Evolutionary conservation across 2,888 invertebrate genomes (phyloP).

Genomic region (Actias luna): DNA sequence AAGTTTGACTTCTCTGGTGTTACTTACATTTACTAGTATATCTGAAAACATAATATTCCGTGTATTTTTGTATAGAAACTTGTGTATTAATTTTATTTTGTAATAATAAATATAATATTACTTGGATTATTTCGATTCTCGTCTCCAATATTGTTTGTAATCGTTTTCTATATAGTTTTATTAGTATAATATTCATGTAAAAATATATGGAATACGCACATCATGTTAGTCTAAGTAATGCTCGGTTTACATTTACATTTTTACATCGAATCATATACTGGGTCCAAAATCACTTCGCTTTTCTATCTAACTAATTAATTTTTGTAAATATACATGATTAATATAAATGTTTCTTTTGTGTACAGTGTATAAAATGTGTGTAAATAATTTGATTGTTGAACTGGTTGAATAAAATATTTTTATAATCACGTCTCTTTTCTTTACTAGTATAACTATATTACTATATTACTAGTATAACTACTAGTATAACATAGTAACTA

Average conservation of each 20-base stretch:
- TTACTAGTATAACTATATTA: no score
- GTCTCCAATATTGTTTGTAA: background rate
- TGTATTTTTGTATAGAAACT: no score
- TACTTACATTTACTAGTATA: no score
- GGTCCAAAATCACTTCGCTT: conserved; percentile 39
- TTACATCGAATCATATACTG: conserved; percentile 39
- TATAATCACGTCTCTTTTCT: conserved; percentile 32
- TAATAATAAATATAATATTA: no score
- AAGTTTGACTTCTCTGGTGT: no score
- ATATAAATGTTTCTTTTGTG: conserved; percentile 26
- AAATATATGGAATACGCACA: background rate
- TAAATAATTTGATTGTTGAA: conserved; percentile 73
- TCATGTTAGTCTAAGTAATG: background rate
- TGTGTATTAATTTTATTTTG: no score
- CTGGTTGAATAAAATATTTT: conserved; percentile 70
- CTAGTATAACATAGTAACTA: no score
- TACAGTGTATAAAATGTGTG: conserved; percentile 58
- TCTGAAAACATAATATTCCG: no score
- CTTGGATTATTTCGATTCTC: no score
- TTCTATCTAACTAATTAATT: conserved; percentile 7
- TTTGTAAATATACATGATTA: conserved; percentile 32
- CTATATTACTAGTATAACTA: no score
- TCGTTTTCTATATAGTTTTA: background rate
- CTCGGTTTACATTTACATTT: background rate
- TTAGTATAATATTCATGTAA: background rate